Percentiles rank a stretch among this genome's conserved stretches.
Conservation (phyloP, 2,113 vertebrate genomes). For the Saccopteryx bilineata region DNA sequence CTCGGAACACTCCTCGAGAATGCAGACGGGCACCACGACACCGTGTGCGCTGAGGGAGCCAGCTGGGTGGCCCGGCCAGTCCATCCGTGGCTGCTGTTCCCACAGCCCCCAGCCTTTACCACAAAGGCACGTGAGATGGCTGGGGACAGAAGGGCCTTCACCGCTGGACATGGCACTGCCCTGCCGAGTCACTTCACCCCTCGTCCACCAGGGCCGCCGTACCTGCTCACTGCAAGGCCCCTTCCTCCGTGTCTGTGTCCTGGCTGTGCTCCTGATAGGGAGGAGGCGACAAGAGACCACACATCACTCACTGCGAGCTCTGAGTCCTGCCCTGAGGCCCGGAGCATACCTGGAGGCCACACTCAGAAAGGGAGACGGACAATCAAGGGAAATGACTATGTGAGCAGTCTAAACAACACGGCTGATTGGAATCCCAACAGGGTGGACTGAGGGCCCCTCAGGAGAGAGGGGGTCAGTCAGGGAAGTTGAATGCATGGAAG, state of each 20-base stretch:
- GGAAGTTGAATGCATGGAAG: neutral
- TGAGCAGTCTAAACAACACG: neutral
- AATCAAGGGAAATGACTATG: neutral
- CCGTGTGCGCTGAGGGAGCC: neutral
- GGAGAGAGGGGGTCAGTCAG: neutral
- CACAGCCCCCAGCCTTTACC: neutral
- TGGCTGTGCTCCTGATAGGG: slow-evolving; percentile 90
- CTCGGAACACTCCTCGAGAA: neutral
- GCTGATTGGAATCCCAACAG: neutral
- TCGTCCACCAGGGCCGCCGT: slow-evolving; percentile 53
- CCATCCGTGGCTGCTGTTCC: neutral
- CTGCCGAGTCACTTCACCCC: neutral
- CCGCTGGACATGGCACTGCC: neutral
- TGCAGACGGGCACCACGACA: neutral
- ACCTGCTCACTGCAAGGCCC: slow-evolving; percentile 92
- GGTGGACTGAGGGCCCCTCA: neutral
- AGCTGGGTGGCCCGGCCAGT: neutral
- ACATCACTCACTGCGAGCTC: neutral
- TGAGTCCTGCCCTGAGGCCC: neutral
- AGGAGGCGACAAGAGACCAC: slow-evolving; percentile 72
- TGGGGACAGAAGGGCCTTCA: neutral
- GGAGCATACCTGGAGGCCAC: neutral
- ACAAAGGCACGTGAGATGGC: neutral
- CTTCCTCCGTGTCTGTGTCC: slow-evolving; percentile 90
- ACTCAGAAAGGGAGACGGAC: neutral